Evolutionary conservation across 2,888 invertebrate species (phyloP).

Genomic region (Melieria omissa): DNA sequence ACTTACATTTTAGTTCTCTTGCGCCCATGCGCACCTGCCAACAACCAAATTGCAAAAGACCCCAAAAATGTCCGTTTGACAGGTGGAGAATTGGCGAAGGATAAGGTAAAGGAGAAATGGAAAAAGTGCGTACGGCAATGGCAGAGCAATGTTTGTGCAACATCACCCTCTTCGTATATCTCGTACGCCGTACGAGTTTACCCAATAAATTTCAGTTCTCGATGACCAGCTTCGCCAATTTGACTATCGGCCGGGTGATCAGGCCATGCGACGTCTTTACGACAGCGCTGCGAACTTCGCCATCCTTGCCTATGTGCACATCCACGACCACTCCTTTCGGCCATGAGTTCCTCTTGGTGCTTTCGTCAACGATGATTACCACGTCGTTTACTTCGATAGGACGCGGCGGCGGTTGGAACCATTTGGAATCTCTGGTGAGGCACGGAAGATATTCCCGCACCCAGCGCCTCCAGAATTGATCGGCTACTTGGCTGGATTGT

Average conservation of each 20-base stretch:
- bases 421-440: conserved; percentile 33
- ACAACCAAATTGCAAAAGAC: no score
- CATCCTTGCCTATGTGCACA: conserved; percentile 33
- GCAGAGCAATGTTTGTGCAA: neutral
- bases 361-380: conserved; percentile 41
- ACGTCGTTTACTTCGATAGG: conserved; percentile 27
- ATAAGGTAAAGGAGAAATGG: no score
- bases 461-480: conserved; percentile 39
- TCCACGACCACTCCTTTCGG: conserved; percentile 35
- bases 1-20: no score
- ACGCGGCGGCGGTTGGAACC: conserved; percentile 22
- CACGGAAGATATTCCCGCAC: conserved; percentile 37
- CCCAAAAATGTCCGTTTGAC: no score
- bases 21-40: no score
- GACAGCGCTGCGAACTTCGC: conserved; percentile 37
- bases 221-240: conserved; percentile 37
- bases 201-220: neutral
- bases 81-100: no score
- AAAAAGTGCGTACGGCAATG: no score
- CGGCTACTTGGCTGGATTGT: conserved; percentile 26
- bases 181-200: conserved; percentile 9
- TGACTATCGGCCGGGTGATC: conserved; percentile 31
- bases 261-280: conserved; percentile 35
- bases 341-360: conserved; percentile 36
- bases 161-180: neutral